Conservation (phyloP, 2,113 vertebrate genomes). For the Gallinago jamesoni region DNA sequence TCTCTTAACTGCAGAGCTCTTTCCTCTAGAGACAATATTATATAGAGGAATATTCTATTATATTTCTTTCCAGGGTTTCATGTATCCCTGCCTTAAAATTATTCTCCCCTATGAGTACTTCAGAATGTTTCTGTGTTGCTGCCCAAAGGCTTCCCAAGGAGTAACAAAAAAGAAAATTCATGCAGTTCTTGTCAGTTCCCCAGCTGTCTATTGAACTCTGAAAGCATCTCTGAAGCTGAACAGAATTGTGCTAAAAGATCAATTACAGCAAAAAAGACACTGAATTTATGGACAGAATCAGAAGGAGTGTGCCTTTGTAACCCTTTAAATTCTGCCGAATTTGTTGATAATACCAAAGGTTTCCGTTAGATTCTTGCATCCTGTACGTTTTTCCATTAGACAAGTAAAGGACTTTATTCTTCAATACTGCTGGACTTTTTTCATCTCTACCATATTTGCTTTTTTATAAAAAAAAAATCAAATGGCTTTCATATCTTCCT, state of each 20-base stretch:
- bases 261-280: not conserved
- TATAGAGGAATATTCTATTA: not conserved
- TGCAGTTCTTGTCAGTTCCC: not conserved
- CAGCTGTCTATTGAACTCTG: not conserved
- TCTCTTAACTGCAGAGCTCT: not conserved
- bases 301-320: not conserved
- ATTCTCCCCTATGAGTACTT: not conserved
- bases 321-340: not conserved
- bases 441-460: not conserved
- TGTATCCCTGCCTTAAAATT: not conserved
- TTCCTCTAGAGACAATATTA: not conserved
- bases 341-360: not conserved
- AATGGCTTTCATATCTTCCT: not conserved
- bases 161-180: not conserved
- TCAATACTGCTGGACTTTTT: not conserved
- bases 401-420: not conserved
- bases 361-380: not conserved
- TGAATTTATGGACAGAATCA: not conserved
- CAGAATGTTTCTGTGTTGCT: not conserved
- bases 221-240: not conserved
- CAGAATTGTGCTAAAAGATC: not conserved
- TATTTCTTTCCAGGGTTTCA: slow-evolving; percentile 8
- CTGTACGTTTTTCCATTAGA: not conserved
- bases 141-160: not conserved
- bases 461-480: not conserved